phyloP scores from a whole-genome alignment of 2,113 vertebrate species.

The crab-eating macaque (Macaca fascicularis) region DNA sequence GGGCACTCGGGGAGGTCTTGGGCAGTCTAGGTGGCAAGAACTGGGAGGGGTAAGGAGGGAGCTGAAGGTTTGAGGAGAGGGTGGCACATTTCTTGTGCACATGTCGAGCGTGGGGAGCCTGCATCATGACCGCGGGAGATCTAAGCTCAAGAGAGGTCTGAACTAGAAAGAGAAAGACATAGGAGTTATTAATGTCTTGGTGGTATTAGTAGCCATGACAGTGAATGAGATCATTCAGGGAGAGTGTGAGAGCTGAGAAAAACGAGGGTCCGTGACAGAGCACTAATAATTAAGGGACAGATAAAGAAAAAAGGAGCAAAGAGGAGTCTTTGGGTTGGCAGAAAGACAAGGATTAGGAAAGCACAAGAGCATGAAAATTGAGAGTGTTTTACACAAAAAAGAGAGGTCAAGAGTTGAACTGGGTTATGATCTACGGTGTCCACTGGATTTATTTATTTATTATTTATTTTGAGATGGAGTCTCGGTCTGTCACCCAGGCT shows the following conservation, averaged over 20 bases:
- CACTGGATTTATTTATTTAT: neutral
- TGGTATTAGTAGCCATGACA: neutral
- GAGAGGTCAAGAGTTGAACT: neutral
- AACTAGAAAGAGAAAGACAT: neutral
- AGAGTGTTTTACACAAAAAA: neutral
- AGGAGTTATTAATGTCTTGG: neutral
- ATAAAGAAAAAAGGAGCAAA: neutral
- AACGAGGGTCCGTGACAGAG: neutral
- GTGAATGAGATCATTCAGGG: neutral
- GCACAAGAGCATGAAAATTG: neutral
- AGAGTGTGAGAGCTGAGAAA: slow-evolving; percentile 30
- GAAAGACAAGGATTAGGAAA: neutral
- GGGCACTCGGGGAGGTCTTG: neutral
- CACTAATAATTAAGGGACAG: neutral
- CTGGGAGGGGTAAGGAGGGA: neutral
- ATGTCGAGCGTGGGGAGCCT: neutral
- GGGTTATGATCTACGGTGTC: neutral
- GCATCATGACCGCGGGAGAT: neutral
- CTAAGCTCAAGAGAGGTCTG: neutral
- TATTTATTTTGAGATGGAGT: neutral
- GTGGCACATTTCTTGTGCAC: neutral
- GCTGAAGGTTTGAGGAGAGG: neutral
- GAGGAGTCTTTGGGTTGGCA: neutral
- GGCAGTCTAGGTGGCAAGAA: neutral
- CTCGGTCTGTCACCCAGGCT: neutral